These are phyloP conservation scores for Recurvirostra avosetta DNA, from an alignment of 2,113 vertebrate species.

Conservation along the genomic window DNA sequence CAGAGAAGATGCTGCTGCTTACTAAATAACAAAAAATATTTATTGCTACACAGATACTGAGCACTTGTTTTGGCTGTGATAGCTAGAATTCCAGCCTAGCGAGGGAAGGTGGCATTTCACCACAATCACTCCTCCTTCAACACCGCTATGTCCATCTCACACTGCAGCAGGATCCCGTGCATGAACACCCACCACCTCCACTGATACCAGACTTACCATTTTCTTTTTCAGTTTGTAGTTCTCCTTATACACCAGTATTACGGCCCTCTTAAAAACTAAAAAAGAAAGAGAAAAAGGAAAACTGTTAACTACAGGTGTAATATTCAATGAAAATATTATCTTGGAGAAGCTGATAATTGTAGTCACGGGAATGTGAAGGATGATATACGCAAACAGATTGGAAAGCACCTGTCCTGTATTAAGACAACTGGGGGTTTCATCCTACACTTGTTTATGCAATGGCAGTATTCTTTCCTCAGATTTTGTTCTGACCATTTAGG, in stretches of 20 bases:
- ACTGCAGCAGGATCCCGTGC: neutral
- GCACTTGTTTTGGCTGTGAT: neutral
- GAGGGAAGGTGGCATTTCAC: neutral
- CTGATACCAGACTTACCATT: slow-evolving; percentile 75
- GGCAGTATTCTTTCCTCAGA: neutral
- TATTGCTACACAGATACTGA: neutral
- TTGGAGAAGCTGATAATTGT: neutral
- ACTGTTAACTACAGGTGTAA: neutral
- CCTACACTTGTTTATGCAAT: neutral
- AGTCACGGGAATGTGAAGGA: neutral
- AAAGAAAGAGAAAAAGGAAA: slow-evolving; percentile 30
- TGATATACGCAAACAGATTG: neutral
- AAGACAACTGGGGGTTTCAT: neutral
- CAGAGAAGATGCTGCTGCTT: neutral
- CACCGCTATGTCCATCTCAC: accelerated
- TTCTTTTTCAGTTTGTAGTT: slow-evolving; percentile 96
- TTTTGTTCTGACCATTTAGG: neutral
- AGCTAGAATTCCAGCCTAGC: neutral
- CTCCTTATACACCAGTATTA: slow-evolving; percentile 94
- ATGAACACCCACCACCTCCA: neutral
- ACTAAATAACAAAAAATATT: neutral
- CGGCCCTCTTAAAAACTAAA: slow-evolving; percentile 95
- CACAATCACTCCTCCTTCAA: neutral
- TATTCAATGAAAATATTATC: neutral
- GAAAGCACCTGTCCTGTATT: neutral